phyloP scores from a whole-genome alignment of 2,797 vertebrate species.

The Chelonia mydas region DNA sequence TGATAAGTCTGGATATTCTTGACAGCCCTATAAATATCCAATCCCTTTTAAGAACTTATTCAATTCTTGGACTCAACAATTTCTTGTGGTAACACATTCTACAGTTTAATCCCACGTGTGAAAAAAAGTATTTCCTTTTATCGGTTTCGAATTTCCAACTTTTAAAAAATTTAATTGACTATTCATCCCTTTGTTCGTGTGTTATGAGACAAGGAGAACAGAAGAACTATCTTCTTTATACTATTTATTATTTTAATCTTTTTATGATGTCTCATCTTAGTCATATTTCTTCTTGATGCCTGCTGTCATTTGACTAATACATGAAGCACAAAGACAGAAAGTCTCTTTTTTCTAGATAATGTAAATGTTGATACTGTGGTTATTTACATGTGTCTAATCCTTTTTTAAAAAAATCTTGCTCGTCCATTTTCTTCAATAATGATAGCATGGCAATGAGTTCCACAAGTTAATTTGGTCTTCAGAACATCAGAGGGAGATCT shows the following conservation, averaged over 20 bases:
- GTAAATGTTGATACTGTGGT: constrained; percentile 7
- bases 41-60: not conserved
- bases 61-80: not conserved
- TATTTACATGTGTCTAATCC: not conserved
- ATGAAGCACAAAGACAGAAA: not conserved
- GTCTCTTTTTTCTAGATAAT: not conserved
- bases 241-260: not conserved
- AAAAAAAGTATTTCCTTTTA: not conserved
- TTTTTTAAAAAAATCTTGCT: not conserved
- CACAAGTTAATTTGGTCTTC: constrained; percentile 53
- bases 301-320: constrained; percentile 8
- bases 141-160: not conserved
- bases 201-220: not conserved
- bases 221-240: not conserved
- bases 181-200: not conserved
- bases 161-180: not conserved
- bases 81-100: not conserved
- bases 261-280: not conserved
- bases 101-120: not conserved
- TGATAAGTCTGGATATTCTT: not conserved
- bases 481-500: constrained; percentile 47
- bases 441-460: constrained; percentile 12
- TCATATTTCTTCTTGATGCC: not conserved
- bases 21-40: not conserved
- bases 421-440: constrained; percentile 33